Evolutionary conservation across 1,140 invertebrate genomes (phyloP).

Genomic region (Zaprionus gabonicus): DNA sequence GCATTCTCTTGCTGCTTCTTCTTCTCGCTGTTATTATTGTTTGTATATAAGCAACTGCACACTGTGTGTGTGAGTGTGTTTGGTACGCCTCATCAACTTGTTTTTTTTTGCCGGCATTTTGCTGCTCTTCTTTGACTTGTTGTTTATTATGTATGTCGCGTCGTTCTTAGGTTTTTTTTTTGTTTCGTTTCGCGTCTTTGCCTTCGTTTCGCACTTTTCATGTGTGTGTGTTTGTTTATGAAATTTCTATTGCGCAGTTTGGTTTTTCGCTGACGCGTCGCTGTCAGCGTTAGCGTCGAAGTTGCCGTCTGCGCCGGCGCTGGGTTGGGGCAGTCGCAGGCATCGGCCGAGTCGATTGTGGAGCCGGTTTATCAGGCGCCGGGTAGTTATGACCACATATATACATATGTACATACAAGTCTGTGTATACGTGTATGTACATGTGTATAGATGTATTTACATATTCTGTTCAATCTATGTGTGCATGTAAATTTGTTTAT

Average conservation of each 20-base stretch:
- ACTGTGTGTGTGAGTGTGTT: slow-evolving; percentile 1
- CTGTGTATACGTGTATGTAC: slow-evolving; percentile 2
- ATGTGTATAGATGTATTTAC: not conserved
- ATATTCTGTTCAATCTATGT: not conserved
- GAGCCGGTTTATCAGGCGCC: slow-evolving; percentile 79
- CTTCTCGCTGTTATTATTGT: slow-evolving; percentile 4
- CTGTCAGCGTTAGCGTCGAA: slow-evolving; percentile 3
- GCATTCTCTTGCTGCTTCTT: not conserved
- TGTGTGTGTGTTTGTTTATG: slow-evolving; percentile 65
- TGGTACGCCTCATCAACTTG: slow-evolving; percentile 33
- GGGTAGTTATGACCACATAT: slow-evolving; percentile 43
- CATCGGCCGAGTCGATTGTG: slow-evolving; percentile 37
- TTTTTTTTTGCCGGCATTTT: slow-evolving; percentile 67
- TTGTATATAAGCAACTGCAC: not conserved
- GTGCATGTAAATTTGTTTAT: not conserved
- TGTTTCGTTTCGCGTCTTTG: slow-evolving; percentile 55
- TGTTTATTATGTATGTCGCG: slow-evolving; percentile 54
- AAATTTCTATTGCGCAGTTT: slow-evolving; percentile 81
- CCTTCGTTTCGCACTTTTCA: slow-evolving; percentile 52
- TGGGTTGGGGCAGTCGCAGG: slow-evolving; percentile 46
- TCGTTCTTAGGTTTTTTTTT: slow-evolving; percentile 33
- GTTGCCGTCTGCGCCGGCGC: slow-evolving; percentile 17
- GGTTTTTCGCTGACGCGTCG: slow-evolving; percentile 48
- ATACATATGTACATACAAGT: not conserved
- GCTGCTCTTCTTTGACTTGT: slow-evolving; percentile 50